Conservation (phyloP, 2,888 invertebrate species). For the Prosapia bicincta region DNA sequence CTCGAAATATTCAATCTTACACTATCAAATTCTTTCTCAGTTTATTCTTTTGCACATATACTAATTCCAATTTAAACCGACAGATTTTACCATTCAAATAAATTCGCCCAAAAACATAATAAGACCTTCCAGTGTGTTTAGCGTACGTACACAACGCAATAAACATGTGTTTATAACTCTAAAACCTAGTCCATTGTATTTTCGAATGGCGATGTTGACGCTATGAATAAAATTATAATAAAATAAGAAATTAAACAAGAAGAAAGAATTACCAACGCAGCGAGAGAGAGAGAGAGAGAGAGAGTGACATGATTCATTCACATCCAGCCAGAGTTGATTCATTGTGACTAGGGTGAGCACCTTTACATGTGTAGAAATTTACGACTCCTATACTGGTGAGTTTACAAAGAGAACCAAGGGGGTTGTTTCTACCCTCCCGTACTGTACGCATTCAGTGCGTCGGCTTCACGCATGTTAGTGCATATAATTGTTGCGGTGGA, state of each 20-base stretch:
- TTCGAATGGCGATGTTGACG: no score
- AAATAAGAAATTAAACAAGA: not conserved
- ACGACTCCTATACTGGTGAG: not conserved
- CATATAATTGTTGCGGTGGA: not conserved
- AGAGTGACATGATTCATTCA: not conserved
- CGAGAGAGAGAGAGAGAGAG: not conserved
- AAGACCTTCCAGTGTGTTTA: no score
- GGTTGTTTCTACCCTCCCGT: not conserved
- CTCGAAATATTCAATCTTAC: no score
- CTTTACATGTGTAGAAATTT: slow-evolving; percentile 2
- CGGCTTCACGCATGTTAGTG: not conserved
- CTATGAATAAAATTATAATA: no score
- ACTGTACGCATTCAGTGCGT: not conserved
- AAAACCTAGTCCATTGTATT: no score
- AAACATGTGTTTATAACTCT: no score
- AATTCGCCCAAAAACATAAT: no score
- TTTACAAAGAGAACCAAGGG: not conserved
- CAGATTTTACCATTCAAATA: no score
- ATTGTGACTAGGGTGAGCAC: not conserved
- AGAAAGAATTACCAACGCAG: not conserved
- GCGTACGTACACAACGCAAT: no score
- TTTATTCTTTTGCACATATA: no score
- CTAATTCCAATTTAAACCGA: no score
- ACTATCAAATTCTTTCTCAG: no score
- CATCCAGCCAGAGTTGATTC: not conserved